Conservation (phyloP, 2,113 vertebrate genomes). For the Dasypus novemcinctus region DNA sequence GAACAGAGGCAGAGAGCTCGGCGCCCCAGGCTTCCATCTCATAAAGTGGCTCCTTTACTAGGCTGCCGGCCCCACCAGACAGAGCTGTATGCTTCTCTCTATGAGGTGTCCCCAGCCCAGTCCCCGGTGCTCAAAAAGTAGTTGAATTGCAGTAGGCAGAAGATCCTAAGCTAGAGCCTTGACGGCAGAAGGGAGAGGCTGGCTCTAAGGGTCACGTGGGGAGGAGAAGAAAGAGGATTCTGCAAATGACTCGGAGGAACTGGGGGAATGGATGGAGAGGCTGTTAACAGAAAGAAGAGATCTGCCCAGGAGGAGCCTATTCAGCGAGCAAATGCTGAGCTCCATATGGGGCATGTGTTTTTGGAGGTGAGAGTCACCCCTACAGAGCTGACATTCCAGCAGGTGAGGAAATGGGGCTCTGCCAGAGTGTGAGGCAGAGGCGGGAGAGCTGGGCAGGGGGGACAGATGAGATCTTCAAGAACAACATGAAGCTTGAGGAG, state of each 20-base stretch:
- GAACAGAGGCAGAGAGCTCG: not conserved
- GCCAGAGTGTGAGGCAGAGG: not conserved
- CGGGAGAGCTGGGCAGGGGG: not conserved
- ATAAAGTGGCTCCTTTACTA: not conserved
- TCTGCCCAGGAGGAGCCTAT: not conserved
- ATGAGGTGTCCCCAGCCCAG: accelerated
- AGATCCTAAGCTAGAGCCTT: not conserved
- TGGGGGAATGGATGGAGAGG: not conserved
- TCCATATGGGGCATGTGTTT: accelerated
- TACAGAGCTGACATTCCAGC: too few relatives aligned
- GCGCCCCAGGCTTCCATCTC: not conserved
- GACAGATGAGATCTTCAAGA: not conserved
- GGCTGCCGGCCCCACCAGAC: not conserved
- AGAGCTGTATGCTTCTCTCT: not conserved
- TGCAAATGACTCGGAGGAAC: not conserved
- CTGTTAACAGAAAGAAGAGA: not conserved
- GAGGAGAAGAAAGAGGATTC: not conserved
- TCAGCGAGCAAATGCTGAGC: not conserved
- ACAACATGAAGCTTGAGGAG: not conserved
- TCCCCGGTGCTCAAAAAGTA: not conserved
- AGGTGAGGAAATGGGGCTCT: not conserved
- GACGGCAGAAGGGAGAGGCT: not conserved
- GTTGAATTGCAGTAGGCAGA: not conserved
- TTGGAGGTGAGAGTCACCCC: accelerated
- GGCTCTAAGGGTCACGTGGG: not conserved